Evolutionary conservation across 1,140 invertebrate genomes (phyloP).

Genomic region (Macrobrachium rosenbergii): DNA sequence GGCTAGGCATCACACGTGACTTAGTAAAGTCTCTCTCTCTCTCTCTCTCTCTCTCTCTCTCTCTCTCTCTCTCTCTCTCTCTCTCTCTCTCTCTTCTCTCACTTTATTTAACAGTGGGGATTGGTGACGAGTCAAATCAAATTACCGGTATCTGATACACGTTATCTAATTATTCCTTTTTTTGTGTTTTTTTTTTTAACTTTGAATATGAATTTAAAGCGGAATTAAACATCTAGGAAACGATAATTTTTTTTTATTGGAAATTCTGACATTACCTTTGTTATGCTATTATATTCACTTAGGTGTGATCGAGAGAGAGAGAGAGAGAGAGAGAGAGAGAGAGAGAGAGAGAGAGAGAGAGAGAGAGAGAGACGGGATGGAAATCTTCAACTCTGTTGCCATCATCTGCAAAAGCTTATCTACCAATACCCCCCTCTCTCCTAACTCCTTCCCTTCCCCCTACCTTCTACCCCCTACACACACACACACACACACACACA

Average conservation of each 20-base stretch:
- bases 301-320: not conserved
- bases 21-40: slow-evolving; percentile 8
- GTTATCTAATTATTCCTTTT: no score
- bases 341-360: slow-evolving; percentile 34
- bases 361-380: slow-evolving; percentile 25
- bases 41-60: slow-evolving; percentile 11
- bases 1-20: slow-evolving; percentile 13
- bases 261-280: no score
- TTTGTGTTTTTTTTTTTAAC: no score
- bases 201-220: no score
- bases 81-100: not conserved
- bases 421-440: not conserved
- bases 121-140: no score
- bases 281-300: no score
- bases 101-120: not conserved
- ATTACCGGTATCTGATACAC: no score
- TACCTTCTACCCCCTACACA: no score
- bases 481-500: no score
- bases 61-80: slow-evolving; percentile 3
- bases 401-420: not conserved
- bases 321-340: slow-evolving; percentile 32
- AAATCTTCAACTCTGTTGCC: no score
- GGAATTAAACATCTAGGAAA: no score
- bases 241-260: no score
- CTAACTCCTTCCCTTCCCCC: not conserved